Evolutionary conservation across 2,888 invertebrate genomes (phyloP).

Genomic region (Stegana nigrithorax): DNA sequence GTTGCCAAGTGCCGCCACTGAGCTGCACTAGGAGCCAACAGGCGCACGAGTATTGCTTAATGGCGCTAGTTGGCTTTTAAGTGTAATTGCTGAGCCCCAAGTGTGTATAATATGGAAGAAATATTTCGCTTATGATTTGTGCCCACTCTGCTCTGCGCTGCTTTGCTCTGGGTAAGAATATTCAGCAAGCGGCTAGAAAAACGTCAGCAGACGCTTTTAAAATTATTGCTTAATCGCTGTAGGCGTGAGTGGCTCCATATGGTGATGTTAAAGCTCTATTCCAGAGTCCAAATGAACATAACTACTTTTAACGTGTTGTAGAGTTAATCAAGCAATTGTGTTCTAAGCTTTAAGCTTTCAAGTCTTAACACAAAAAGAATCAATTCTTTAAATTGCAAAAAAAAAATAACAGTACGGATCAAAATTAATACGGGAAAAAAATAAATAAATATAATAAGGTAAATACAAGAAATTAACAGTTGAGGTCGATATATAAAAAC

Average conservation of each 20-base stretch:
- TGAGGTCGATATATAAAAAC: too few relatives aligned
- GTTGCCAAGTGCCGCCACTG: slow-evolving; percentile 28
- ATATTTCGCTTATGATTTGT: slow-evolving; percentile 42
- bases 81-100: slow-evolving; percentile 59
- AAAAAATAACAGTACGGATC: background rate
- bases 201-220: slow-evolving; percentile 51
- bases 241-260: slow-evolving; percentile 20
- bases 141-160: slow-evolving; percentile 5
- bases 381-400: slow-evolving; percentile 23
- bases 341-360: too few relatives aligned
- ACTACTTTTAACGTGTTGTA: too few relatives aligned
- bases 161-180: too few relatives aligned
- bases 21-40: slow-evolving; percentile 31
- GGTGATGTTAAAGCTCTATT: slow-evolving; percentile 28
- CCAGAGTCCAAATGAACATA: background rate
- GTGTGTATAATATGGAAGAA: slow-evolving; percentile 53
- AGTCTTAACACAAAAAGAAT: background rate
- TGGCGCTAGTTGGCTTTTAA: slow-evolving; percentile 58
- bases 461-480: background rate
- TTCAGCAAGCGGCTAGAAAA: background rate
- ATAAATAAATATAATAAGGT: background rate
- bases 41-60: slow-evolving; percentile 39
- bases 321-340: too few relatives aligned
- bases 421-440: background rate
- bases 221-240: slow-evolving; percentile 54